Evolutionary conservation across 2,113 vertebrate genomes (phyloP), one percentile per base, ranked within the genome.

Genomic region (Acanthisitta chloris): DNA sequence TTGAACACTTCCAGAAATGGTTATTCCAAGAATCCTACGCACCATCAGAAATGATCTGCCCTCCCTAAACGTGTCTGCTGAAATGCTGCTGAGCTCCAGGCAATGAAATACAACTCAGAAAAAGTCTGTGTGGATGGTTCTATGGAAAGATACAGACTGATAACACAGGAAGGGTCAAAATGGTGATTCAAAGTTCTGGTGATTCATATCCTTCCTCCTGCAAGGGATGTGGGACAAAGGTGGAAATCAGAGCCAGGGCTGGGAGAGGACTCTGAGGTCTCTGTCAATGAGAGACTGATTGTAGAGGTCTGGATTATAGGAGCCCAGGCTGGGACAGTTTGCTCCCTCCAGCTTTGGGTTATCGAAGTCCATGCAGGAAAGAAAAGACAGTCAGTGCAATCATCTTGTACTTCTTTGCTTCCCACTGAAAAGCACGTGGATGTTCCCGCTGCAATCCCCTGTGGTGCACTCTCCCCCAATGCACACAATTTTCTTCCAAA

Each of bases 141-240:
- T 8, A 3, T 8, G 25, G 29, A 82, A 92, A 45, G 31, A 36
- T n/a, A 67, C 1, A 76, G 45, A 14, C 52, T 72, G 74, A 61
- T 33, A 94, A 80, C 10, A 64, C 6, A 42, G 62, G 34, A 25
- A 90, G 28, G 49, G 36, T 4, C 61, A 59, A 79, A 79, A 6
- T 0, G 57, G 25, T 36, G 36, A 90, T 23, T 86, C 54, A 38
- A 61, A 83, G 6, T 57, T 67, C 74, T 90, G 31, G 12, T 93
- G 79, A 88, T 66, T 86, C 90, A 80, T 61, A 40, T 65, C 54
- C 67, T 73, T 74, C 54, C 34, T 86, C 18, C 42, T 66, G 45
- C 36, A 49, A 23, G 26, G 36, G 42, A 42, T 42, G 12, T 34
- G 59, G 48, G 33, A 54, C 36, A 58, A 45, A 85, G 58, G 20